phyloP scores from a whole-genome alignment of 2,888 invertebrate species.

The Craniophora ligustri region DNA sequence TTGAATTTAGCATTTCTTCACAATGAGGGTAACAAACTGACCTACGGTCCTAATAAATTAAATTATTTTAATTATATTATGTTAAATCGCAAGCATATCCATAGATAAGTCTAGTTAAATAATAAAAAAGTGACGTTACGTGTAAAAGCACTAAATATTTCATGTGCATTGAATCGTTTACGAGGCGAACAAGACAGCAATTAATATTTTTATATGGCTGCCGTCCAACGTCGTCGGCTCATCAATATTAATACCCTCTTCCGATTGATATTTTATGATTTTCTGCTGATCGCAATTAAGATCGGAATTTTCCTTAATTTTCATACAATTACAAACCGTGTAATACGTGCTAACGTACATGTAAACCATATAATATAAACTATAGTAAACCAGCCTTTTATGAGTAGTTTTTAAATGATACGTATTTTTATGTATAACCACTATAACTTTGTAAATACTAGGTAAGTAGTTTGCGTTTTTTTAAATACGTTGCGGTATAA shows the following conservation, averaged over 20 bases:
- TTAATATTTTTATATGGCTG: constrained; percentile 84
- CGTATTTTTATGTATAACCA: too few species aligned
- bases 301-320: constrained; percentile 63
- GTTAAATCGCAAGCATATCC: constrained; percentile 8
- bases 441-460: too few species aligned
- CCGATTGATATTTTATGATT: constrained; percentile 71
- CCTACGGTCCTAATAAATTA: too few species aligned
- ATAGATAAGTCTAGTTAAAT: constrained; percentile 18
- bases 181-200: constrained; percentile 77
- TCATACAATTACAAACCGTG: constrained; percentile 20
- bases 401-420: too few species aligned
- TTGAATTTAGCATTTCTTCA: too few species aligned
- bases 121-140: constrained; percentile 45
- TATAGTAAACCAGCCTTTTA: too few species aligned
- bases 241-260: constrained; percentile 80
- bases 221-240: constrained; percentile 61
- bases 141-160: constrained; percentile 64
- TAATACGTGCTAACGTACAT: too few species aligned
- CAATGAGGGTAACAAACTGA: too few species aligned
- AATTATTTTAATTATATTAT: too few species aligned
- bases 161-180: constrained; percentile 75
- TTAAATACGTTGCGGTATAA: too few species aligned
- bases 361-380: too few species aligned
- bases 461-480: too few species aligned
- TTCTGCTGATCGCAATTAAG: constrained; percentile 63